Percentiles rank a stretch among this genome's conserved stretches.
Conservation (phyloP, 2,888 invertebrate species). For the Ischnura elegans region DNA sequence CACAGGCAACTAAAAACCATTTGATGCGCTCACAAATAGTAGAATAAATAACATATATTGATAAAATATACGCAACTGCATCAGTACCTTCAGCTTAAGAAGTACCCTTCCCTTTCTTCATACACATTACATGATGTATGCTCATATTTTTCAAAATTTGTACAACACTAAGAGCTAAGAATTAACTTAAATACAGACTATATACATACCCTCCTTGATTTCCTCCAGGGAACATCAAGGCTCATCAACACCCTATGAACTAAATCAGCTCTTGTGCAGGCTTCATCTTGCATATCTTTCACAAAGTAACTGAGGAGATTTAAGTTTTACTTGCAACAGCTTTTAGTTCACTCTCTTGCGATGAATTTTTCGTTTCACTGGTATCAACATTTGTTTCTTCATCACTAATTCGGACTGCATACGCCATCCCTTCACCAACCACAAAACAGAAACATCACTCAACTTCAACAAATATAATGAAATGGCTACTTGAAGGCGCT, state of each 20-base stretch:
- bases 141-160: too few relatives aligned
- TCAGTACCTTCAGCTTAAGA: too few relatives aligned
- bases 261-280: background rate
- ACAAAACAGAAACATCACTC: slow-evolving; percentile 25
- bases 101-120: too few relatives aligned
- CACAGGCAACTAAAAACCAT: too few relatives aligned
- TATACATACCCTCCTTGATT: background rate
- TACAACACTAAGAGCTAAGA: too few relatives aligned
- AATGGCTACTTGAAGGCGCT: background rate
- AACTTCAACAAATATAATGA: background rate
- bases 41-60: too few relatives aligned
- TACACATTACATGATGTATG: too few relatives aligned
- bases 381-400: background rate
- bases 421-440: slow-evolving; percentile 21
- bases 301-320: background rate
- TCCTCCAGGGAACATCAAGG: background rate
- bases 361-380: background rate
- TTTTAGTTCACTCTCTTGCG: background rate
- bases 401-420: slow-evolving; percentile 18
- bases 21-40: too few relatives aligned
- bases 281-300: background rate
- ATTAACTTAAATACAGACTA: too few relatives aligned
- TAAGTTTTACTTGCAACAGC: background rate
- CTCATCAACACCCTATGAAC: background rate
- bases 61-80: too few relatives aligned